Evolutionary conservation across 1,140 invertebrate genomes (phyloP).

Genomic region (Myzus persicae): DNA sequence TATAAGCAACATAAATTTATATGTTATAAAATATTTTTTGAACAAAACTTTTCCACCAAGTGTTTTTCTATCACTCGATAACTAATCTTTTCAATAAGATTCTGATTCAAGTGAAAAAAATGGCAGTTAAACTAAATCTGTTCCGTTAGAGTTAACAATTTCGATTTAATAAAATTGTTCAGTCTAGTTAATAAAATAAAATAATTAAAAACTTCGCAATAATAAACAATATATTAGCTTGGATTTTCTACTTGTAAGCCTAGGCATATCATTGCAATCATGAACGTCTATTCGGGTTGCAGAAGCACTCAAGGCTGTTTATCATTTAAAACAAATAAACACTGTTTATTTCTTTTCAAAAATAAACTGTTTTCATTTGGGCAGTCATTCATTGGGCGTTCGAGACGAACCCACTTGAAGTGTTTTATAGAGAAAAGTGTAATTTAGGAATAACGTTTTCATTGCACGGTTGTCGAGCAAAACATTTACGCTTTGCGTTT

Average conservation of each 20-base stretch:
- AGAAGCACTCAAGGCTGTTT: not conserved
- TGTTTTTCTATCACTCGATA: not conserved
- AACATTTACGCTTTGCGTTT: conserved; percentile 15
- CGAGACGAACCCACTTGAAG: not conserved
- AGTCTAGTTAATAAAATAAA: not conserved
- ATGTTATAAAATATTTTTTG: not conserved
- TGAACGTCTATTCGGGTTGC: not conserved
- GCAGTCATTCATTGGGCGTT: not conserved
- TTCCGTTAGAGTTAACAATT: not conserved
- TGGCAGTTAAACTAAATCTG: not conserved
- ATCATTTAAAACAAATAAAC: conserved; percentile 14
- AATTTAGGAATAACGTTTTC: not conserved
- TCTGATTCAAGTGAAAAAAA: not conserved
- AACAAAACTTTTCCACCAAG: not conserved
- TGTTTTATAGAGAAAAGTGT: not conserved
- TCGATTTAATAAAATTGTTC: not conserved
- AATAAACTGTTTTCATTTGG: conserved; percentile 18
- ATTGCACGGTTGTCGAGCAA: not conserved
- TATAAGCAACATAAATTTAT: not conserved
- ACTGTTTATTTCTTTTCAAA: not conserved
- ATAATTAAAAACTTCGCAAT: not conserved
- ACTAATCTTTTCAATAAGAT: not conserved
- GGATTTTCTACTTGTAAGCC: not conserved
- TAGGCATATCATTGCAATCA: not conserved
- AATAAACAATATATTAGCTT: not conserved